phyloP scores from a whole-genome alignment of 2,797 vertebrate species.

The Alfaro cultratus region DNA sequence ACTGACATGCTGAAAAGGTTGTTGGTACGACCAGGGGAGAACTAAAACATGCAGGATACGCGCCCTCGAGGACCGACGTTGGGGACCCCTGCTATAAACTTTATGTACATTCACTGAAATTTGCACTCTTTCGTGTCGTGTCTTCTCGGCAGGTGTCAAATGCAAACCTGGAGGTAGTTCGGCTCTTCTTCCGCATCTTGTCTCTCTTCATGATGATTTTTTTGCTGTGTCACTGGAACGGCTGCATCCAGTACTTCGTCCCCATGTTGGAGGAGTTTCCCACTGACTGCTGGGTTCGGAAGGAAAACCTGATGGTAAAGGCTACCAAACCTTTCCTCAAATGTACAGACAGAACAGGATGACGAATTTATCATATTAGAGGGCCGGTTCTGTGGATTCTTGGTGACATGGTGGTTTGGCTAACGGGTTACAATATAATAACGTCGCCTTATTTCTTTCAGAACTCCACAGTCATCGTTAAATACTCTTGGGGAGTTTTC shows the following conservation, averaged over 20 bases:
- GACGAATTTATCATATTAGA: neutral
- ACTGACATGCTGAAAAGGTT: too few species aligned
- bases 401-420: neutral
- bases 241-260: conserved; percentile 86
- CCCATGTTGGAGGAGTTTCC: conserved; percentile 85
- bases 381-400: neutral
- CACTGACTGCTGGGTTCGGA: conserved; percentile 82
- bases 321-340: neutral
- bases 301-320: conserved; percentile 82
- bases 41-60: too few species aligned
- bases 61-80: too few species aligned
- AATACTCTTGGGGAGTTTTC: conserved; percentile 84
- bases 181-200: conserved; percentile 79
- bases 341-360: neutral
- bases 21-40: too few species aligned
- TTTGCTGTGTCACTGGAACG: conserved; percentile 86
- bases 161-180: conserved; percentile 81
- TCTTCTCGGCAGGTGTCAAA: conserved; percentile 76
- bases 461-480: conserved; percentile 81
- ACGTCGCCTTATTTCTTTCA: conserved; percentile 40
- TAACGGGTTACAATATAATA: neutral
- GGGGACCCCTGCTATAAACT: too few species aligned
- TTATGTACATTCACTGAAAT: neutral
- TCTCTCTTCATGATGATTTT: conserved; percentile 86
- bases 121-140: neutral